Evolutionary conservation across 2,888 invertebrate genomes (phyloP).

Genomic region (Mesoligia furuncula): DNA sequence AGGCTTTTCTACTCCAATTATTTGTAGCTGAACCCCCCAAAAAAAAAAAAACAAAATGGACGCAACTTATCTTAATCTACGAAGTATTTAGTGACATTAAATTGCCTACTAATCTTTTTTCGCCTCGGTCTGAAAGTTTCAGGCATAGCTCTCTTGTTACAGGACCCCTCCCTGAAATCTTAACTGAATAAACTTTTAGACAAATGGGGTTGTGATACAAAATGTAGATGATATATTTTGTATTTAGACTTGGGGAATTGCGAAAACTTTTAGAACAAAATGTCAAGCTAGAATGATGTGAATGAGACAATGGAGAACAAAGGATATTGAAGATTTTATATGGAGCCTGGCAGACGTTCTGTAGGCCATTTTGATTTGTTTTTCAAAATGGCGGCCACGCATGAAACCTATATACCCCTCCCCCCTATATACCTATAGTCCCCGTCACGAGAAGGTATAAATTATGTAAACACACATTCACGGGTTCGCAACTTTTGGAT

Average conservation of each 20-base stretch:
- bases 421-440: no score
- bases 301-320: background rate
- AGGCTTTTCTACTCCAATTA: background rate
- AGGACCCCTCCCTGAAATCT: constrained; percentile 30
- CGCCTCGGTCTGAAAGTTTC: constrained; percentile 27
- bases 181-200: constrained; percentile 42
- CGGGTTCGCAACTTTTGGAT: no score
- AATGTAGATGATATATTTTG: constrained; percentile 45
- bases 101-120: constrained; percentile 38
- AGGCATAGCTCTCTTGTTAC: constrained; percentile 24
- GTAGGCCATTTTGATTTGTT: background rate
- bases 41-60: constrained; percentile 16
- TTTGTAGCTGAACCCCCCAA: background rate
- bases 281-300: background rate
- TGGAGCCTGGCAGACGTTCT: background rate
- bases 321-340: background rate
- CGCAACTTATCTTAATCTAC: constrained; percentile 26
- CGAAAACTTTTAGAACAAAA: constrained; percentile 7
- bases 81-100: constrained; percentile 42
- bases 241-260: constrained; percentile 21
- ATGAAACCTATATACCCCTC: background rate
- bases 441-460: no score
- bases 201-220: constrained; percentile 41
- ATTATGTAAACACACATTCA: no score
- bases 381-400: background rate